Evolutionary conservation across 2,113 vertebrate genomes (phyloP).

Genomic region (Mesembrinibis cayennensis): DNA sequence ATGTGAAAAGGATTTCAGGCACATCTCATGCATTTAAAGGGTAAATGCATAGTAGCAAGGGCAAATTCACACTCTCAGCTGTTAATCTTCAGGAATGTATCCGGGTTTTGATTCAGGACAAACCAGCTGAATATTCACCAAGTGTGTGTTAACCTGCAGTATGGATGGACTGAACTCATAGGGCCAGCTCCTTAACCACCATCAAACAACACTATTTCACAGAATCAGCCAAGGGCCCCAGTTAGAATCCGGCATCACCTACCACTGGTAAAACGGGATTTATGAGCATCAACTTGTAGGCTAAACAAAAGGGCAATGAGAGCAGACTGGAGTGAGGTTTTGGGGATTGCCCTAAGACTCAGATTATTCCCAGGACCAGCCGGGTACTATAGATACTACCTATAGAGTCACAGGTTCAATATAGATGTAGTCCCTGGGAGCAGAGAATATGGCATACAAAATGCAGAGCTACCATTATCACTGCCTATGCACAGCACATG

Average conservation of each 20-base stretch:
- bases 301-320: neutral
- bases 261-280: neutral
- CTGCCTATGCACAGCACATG: neutral
- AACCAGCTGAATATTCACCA: neutral
- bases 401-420: neutral
- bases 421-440: neutral
- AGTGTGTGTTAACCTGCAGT: neutral
- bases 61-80: neutral
- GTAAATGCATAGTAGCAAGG: neutral
- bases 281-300: fast-evolving
- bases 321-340: neutral
- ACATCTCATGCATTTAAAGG: neutral
- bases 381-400: neutral
- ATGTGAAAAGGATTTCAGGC: neutral
- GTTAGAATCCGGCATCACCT: neutral
- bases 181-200: neutral
- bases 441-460: neutral
- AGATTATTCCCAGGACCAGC: neutral
- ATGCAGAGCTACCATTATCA: neutral
- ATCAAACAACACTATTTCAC: neutral
- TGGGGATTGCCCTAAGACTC: neutral
- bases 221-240: neutral
- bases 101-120: neutral
- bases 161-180: neutral
- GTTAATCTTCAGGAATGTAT: neutral